phyloP scores from a whole-genome alignment of 2,797 vertebrate species.

The Carcharodon carcharias region DNA sequence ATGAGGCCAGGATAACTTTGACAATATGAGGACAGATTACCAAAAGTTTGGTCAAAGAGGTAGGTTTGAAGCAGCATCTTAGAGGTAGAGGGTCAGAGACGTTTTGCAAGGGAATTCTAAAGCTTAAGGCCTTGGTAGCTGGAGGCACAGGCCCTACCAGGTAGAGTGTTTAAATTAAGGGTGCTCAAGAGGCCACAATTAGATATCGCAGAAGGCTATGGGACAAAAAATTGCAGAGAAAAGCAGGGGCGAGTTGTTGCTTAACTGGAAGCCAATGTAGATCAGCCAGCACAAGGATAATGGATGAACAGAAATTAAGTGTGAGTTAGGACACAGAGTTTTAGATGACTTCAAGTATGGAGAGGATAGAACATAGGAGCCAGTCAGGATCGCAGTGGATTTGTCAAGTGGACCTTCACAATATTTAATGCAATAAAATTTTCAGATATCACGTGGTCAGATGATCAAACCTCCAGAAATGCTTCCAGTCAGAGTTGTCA shows the following conservation, averaged over 20 bases:
- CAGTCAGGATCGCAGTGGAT: not conserved
- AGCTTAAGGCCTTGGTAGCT: not conserved
- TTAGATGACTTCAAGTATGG: too few species aligned
- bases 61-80: not conserved
- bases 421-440: not conserved
- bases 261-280: not conserved
- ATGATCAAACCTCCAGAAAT: not conserved
- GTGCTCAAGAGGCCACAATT: not conserved
- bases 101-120: not conserved
- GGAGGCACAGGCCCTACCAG: not conserved
- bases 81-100: not conserved
- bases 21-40: too few species aligned
- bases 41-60: too few species aligned
- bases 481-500: not conserved
- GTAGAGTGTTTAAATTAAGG: not conserved
- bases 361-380: too few species aligned
- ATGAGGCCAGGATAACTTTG: too few species aligned
- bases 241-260: not conserved
- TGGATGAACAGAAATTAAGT: not conserved
- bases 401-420: not conserved
- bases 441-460: not conserved
- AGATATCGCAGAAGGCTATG: not conserved
- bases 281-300: too few species aligned
- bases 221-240: not conserved
- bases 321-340: not conserved